These are phyloP conservation scores for Epinephelus coioides DNA, from an alignment of 2,797 vertebrate species.

Conservation along the genomic window DNA sequence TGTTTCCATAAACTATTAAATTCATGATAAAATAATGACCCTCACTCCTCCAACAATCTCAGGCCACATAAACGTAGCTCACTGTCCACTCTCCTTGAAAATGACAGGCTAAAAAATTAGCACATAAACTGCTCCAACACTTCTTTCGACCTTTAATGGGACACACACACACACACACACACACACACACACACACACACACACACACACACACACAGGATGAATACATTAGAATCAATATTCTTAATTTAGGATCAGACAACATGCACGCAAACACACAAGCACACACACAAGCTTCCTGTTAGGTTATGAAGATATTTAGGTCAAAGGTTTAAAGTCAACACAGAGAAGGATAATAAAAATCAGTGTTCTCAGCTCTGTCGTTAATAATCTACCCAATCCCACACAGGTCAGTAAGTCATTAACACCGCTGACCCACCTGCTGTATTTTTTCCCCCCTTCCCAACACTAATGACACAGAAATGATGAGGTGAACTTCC, in stretches of 20 bases:
- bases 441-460: conserved; percentile 34
- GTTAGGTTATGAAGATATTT: conserved; percentile 71
- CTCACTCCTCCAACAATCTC: not conserved
- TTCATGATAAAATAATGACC: not conserved
- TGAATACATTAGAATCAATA: not conserved
- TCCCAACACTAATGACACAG: conserved; percentile 50
- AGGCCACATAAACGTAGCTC: not conserved
- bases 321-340: conserved; percentile 81
- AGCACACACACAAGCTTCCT: conserved; percentile 31
- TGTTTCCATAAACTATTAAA: conserved; percentile 7
- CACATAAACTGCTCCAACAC: not conserved
- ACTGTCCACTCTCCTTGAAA: not conserved
- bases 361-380: conserved; percentile 60
- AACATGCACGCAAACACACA: not conserved
- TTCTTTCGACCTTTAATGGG: conserved; percentile 7
- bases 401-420: conserved; percentile 71
- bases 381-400: conserved; percentile 82
- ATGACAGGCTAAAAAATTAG: not conserved
- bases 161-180: not conserved
- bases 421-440: conserved; percentile 73
- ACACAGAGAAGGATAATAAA: conserved; percentile 70
- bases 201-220: not conserved
- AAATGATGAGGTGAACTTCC: conserved; percentile 58
- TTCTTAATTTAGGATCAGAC: not conserved
- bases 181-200: not conserved